These are phyloP conservation scores for Neodiprion lecontei DNA, from an alignment of 1,140 invertebrate species.

Conservation along the genomic window DNA sequence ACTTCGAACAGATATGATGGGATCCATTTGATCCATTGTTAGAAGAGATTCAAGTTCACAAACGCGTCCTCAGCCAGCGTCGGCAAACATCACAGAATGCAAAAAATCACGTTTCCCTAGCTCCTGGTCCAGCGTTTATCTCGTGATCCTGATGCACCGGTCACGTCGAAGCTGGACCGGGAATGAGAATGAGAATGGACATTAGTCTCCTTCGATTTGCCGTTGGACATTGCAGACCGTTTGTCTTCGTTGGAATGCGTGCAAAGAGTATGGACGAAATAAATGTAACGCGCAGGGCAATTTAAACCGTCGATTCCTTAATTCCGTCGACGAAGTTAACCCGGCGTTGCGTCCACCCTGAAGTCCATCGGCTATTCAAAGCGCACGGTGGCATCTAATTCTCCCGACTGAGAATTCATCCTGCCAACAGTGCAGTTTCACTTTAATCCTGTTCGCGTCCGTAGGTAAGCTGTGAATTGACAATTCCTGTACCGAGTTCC, in stretches of 20 bases:
- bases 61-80: slow-evolving; percentile 19
- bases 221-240: neutral
- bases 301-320: no score
- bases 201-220: neutral
- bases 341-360: neutral
- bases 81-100: no score
- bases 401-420: neutral
- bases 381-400: slow-evolving; percentile 6
- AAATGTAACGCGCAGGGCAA: neutral
- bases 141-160: no score
- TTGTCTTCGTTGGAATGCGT: no score
- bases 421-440: slow-evolving; percentile 6
- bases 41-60: slow-evolving; percentile 44
- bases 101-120: no score
- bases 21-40: slow-evolving; percentile 48
- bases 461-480: slow-evolving; percentile 10
- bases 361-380: neutral
- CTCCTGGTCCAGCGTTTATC: no score
- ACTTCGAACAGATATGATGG: slow-evolving; percentile 30
- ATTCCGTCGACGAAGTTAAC: no score
- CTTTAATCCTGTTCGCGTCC: slow-evolving; percentile 9
- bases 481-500: neutral
- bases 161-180: neutral
- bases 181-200: neutral
- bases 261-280: neutral